phyloP scores from a whole-genome alignment of 2,888 invertebrate genomes.

The Nephrocerus scutellatus region DNA sequence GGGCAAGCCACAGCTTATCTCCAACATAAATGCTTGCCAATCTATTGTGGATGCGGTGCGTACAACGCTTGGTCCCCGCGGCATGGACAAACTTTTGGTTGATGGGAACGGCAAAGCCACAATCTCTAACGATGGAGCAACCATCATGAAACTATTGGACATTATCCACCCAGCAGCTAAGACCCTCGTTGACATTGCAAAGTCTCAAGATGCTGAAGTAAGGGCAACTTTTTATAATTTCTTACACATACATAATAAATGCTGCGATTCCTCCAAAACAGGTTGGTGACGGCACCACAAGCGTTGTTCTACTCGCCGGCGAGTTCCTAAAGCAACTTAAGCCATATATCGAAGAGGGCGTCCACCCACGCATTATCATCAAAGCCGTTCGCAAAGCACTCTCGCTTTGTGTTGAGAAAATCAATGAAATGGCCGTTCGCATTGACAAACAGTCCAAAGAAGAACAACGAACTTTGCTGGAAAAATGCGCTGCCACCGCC shows the following conservation, averaged over 20 bases:
- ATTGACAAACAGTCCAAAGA: conserved; percentile 60
- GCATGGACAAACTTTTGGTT: conserved; percentile 98
- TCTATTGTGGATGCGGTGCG: conserved; percentile 89
- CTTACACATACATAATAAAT: not conserved
- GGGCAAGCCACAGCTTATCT: conserved; percentile 91
- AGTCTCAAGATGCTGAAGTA: conserved; percentile 97
- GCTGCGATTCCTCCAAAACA: conserved; percentile 41
- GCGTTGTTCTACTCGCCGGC: conserved; percentile 90
- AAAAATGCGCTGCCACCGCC: conserved; percentile 92
- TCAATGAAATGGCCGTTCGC: conserved; percentile 75
- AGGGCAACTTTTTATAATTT: conserved; percentile 25
- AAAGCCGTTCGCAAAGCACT: conserved; percentile 80
- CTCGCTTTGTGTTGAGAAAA: conserved; percentile 72
- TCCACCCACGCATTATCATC: conserved; percentile 88
- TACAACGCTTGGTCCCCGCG: conserved; percentile 95
- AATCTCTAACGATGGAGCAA: conserved; percentile 99
- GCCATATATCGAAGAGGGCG: conserved; percentile 92
- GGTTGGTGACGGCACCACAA: conserved; percentile 99
- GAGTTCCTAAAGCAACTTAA: conserved; percentile 93
- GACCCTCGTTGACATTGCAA: conserved; percentile 96
- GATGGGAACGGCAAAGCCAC: conserved; percentile 84
- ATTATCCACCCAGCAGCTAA: conserved; percentile 98
- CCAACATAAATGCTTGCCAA: conserved; percentile 97
- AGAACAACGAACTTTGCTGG: conserved; percentile 51
- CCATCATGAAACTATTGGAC: conserved; percentile 96